Base-by-base conservation (phyloP, 2,888 invertebrate genomes). In the Heliconius erato region DNA sequence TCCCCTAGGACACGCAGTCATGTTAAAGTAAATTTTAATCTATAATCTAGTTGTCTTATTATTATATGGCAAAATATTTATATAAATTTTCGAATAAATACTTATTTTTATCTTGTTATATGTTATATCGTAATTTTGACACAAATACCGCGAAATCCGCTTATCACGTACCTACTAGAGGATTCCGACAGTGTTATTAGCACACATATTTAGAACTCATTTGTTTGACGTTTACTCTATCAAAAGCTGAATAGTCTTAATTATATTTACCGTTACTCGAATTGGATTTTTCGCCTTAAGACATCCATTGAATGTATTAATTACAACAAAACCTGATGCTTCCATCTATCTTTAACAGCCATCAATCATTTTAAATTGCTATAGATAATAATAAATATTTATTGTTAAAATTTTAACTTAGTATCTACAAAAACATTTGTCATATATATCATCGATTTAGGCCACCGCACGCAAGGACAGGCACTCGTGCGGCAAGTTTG, bases 401-500 rank as follows among this genome's bases (percentile, higher is more conserved):
- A 78, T 49, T 78, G 44, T 78, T 68, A 23, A 67, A 44, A 78
- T 67, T 78, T 35, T 44, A 28, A 63, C 28, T 67, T 28, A 78
- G 9, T 78, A 67, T 78, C 19, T 28, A 28, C 44, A 67, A 65
- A 78, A 65, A 67, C 28, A 49, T 78, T 44, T 23, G 44, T 26
- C 49, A 28, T 78, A 68, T 78, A 67, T 78, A 67, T 78, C 78
- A 78, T 78, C 68, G 67, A 68, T 78, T 68, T 78, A 78, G 78
- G 78, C 78, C 78, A 78, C 65, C 78, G 78, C 68, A 78, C 67
- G 67, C 78, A 68, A 68, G 68, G 78, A 68, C 78, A 78, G 44
- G 28, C 78, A 78, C 67, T 78, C 78, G 78, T 68, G 78, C 78
- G 65, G 78, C 78, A 78, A 78, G 65, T 78, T 78, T 78, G 68